A percentile compares a stretch with the other conserved stretches of the same genome.
These are phyloP conservation scores for Leptinotarsa peninsularis DNA, from an alignment of 2,888 invertebrate genomes.

Conservation along the genomic window DNA sequence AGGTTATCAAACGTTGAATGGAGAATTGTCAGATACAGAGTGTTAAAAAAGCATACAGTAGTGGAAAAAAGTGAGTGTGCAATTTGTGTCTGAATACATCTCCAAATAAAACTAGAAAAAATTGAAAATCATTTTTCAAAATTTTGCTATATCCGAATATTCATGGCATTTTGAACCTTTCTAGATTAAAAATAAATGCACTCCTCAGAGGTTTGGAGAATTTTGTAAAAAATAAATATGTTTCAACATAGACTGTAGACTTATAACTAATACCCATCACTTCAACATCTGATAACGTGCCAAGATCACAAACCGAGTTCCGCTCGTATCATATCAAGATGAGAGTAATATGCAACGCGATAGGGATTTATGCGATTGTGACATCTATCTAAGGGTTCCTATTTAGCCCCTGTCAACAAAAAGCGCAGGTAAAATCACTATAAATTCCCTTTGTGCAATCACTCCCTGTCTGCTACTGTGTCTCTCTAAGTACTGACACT, in stretches of 20 bases:
- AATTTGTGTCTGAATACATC: no score
- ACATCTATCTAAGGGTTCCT: slow-evolving; percentile 54
- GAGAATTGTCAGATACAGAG: no score
- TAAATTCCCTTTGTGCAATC: slow-evolving; percentile 58
- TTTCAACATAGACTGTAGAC: not conserved
- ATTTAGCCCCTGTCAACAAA: slow-evolving; percentile 57
- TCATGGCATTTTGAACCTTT: no score
- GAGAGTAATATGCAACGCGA: slow-evolving; percentile 34
- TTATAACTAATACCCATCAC: not conserved
- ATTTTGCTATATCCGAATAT: no score
- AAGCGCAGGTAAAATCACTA: slow-evolving; percentile 63
- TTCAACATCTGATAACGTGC: not conserved
- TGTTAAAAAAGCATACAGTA: no score
- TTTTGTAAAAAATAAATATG: not conserved
- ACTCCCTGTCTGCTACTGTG: slow-evolving; percentile 63
- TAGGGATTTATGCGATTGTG: slow-evolving; percentile 52
- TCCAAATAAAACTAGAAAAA: no score
- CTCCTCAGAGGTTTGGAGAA: no score
- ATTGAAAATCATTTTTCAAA: no score
- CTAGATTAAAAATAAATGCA: no score
- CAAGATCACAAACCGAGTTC: slow-evolving; percentile 4
- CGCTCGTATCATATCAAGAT: slow-evolving; percentile 18
- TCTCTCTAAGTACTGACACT: slow-evolving; percentile 66
- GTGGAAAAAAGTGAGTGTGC: no score
- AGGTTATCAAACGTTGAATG: no score